Evolutionary conservation across 2,113 vertebrate species (phyloP).

Genomic region (Chamaea fasciata): DNA sequence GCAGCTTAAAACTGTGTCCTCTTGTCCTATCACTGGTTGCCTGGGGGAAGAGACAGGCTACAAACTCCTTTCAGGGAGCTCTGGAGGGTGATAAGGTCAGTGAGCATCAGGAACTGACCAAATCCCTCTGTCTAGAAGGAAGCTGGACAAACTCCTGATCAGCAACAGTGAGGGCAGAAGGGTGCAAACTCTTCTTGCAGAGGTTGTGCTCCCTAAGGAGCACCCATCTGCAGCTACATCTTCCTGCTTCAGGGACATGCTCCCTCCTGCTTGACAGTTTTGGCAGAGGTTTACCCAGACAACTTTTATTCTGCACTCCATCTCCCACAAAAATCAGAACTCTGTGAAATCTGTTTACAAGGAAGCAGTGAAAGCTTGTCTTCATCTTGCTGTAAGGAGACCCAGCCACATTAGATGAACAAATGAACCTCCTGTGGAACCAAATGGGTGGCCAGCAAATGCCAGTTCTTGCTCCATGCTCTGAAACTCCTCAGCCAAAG

Average conservation of each 20-base stretch:
- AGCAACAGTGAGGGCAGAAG: not conserved
- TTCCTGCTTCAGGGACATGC: not conserved
- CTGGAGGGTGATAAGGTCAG: not conserved
- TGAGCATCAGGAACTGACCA: not conserved
- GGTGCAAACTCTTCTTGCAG: not conserved
- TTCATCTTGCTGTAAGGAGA: not conserved
- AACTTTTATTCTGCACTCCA: not conserved
- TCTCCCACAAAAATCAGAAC: not conserved
- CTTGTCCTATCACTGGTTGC: accelerated
- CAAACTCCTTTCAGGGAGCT: not conserved
- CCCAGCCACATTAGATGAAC: not conserved
- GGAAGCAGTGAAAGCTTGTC: not conserved
- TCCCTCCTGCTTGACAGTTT: not conserved
- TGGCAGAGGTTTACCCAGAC: not conserved
- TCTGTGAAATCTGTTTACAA: not conserved
- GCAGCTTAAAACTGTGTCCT: not conserved
- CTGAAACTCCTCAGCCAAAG: not conserved
- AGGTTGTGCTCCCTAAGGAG: not conserved
- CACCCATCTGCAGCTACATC: not conserved
- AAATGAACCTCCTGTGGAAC: not conserved
- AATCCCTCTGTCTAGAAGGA: not conserved
- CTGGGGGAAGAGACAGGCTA: not conserved
- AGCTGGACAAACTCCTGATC: not conserved
- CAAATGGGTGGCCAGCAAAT: not conserved
- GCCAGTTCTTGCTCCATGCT: not conserved